phyloP scores from a whole-genome alignment of 1,140 invertebrate species.

The Drosophila azteca region DNA sequence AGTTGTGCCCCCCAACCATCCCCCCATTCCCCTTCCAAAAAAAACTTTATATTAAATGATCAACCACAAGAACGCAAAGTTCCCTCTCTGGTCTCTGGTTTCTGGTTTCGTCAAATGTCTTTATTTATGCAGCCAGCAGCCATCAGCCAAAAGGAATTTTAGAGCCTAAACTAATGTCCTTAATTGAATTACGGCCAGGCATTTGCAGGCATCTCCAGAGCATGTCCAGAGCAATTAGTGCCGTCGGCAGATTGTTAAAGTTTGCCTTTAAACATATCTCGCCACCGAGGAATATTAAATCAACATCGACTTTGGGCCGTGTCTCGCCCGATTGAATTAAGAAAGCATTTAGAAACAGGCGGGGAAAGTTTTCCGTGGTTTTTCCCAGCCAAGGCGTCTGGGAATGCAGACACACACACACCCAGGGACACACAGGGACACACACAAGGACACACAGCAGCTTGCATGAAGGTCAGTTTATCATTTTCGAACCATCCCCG shows the following conservation, averaged over 20 bases:
- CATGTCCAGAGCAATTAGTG: constrained; percentile 41
- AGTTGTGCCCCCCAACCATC: constrained; percentile 6
- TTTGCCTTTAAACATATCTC: constrained; percentile 41
- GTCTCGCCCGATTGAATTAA: constrained; percentile 45
- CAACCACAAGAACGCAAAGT: constrained; percentile 5
- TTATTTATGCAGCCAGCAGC: neutral
- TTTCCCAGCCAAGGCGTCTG: constrained; percentile 36
- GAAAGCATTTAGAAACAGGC: constrained; percentile 4
- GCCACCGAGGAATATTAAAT: constrained; percentile 42
- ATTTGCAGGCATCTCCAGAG: constrained; percentile 4
- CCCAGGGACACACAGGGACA: constrained; percentile 28
- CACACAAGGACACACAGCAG: constrained; percentile 18
- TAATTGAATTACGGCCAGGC: constrained; percentile 35
- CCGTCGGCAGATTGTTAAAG: constrained; percentile 45
- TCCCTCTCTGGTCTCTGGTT: no score
- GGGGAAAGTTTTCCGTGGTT: constrained; percentile 51
- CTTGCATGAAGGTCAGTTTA: constrained; percentile 33
- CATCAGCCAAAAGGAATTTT: constrained; percentile 5
- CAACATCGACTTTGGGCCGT: constrained; percentile 36
- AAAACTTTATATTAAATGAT: constrained; percentile 54
- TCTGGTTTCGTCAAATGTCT: no score
- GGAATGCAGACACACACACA: constrained; percentile 41
- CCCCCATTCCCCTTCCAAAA: neutral
- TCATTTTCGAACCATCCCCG: constrained; percentile 37
- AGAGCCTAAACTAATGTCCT: constrained; percentile 29